Evolutionary conservation across 2,113 vertebrate species (phyloP), one percentile per base, ranked within the genome.

Genomic region (Atlantisia rogersi): DNA sequence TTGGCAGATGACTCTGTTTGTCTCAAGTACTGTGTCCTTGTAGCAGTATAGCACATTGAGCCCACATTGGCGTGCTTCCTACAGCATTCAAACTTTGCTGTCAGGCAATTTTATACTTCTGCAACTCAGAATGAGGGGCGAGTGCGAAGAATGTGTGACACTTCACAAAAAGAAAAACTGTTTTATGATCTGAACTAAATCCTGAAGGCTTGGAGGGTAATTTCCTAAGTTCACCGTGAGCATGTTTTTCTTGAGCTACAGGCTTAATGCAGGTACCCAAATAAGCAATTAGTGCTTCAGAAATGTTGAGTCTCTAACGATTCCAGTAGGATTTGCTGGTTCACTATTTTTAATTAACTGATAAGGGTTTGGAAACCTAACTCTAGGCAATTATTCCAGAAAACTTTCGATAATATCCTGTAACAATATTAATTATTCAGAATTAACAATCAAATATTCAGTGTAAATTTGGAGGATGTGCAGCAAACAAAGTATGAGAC

Each of bases 11-110:
- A 62, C 44, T 2, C 26, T 5, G 9, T 20, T 68, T 0, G 0
- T 44, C 64, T 46, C 73, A 44, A 44, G 46, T 3, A 22, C 42
- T 8, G 7, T 13, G 65, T 22, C 58, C 60, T 53, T 15, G 24
- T 13, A 44, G 58, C 15, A 25, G 39, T 15, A 20, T 13, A 44
- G 58, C 15, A 25, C 15, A 5, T 9, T 20, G 50, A 84, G 37
- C 28, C 62, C 70, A 21, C 0, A 0, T 40, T 32, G 68, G 17
- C 3, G 26, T 0, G 0, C 25, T 69, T 37, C 35, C 73, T 31
- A 15, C 0, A 0, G 26, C n/a, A 13, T 2, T 2, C 19, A 50
- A 39, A 12, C 63, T 56, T 60, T 20, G 19, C 59, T 73, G 86
- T 35, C n/a, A 55, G 56, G 64, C 40, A 75, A 6, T n/a, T 63